Base-by-base conservation (phyloP, 1,140 invertebrate genomes). In the Cydia splendana region DNA sequence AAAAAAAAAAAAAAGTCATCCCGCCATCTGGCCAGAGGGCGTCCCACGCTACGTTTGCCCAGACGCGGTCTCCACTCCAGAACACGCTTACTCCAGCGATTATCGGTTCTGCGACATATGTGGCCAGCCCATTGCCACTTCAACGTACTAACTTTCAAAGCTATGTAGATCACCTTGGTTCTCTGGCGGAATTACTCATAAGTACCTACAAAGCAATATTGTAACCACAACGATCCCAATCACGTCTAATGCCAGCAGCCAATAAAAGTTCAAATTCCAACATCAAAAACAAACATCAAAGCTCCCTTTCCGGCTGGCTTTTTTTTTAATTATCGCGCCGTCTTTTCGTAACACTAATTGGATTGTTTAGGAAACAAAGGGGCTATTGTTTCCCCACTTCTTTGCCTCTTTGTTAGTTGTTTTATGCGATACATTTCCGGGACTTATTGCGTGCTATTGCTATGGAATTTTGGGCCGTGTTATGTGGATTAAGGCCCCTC, bases 311-410 rank as follows among this genome's bases (percentile, higher is more conserved):
- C 67, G 67, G 38, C 2, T 18, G 30, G 30, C 28, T 38, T 38
- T 71, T 71, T 71, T 71, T 71, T 71, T 71, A 71, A 71, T 71
- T 71, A 71, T 45, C 48, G 9, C 34, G 24, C 53, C 48, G 77
- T 76, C 75, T 75, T 78, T 78, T 83, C 75, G 77, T 67, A 71
- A 80, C 81, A 80, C 81, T 84, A 84, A 84, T 84, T 84, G 79
- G 83, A 84, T 84, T 84, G 83, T 84, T 84, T 84, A 79, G 77
- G 78, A 80, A 82, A 84, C 83, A 84, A 84, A 81, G 76, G 42
- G 12, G 74, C 73, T 78, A 79, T 82, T 79, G 77, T 82, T 80
- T 79, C 76, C 75, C 20, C 65, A 34, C 30, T 71, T 42, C 34
- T 71, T 71, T 42, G 67, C 34, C 67, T 71, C 67, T 71, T 71